Evolutionary conservation across 2,797 vertebrate species (phyloP), one percentile per base, ranked within the genome.

Genomic region (Alexandromys oeconomus): DNA sequence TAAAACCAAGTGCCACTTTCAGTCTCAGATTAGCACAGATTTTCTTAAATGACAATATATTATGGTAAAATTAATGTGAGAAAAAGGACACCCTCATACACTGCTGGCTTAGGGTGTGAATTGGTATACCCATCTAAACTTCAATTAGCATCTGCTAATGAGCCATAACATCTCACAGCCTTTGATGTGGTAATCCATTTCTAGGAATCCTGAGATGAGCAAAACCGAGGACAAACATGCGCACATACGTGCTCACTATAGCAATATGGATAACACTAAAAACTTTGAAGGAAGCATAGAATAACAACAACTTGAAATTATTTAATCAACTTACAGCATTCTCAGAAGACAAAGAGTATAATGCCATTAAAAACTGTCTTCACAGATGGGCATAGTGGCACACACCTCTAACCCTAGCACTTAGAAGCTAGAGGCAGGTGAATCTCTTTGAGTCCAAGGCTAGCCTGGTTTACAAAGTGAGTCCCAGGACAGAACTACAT

Each of bases 111-210:
- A 86, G 84, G 71, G 92, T 96, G 37, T 77, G 86, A 97, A 95
- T 3, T 95, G 43, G 34, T 37, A 71, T 67, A 94, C 77, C 29
- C 94, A 89, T 80, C 73, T 82, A 96, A 94, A 94, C 93, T 43
- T 21, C 74, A 90, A 95, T 93, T 96, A 95, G 93, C 92, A 95
- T 89, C 40, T 92, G 27, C 88, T 92, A 97, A 96, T 93, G 73
- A 95, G 81, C 31, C 78, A 87, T 61, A 89, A 97, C 94, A 93
- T 71, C 59, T 65, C 93, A 93, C 81, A 89, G 48, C 65, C 69
- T 96, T 95, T 95, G 67, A 71, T 29, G 34, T 6, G 93, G 43
- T 82, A 79, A 93, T 69, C 63, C 54, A 95, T 86, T 95, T 93
- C 81, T 76, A 95, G 78, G 90, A 92, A 82, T 80, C 80, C 78